Evolutionary conservation across 2,888 invertebrate species (phyloP), one percentile per base, ranked within the genome.

Genomic region (Polylopha cassiicola): DNA sequence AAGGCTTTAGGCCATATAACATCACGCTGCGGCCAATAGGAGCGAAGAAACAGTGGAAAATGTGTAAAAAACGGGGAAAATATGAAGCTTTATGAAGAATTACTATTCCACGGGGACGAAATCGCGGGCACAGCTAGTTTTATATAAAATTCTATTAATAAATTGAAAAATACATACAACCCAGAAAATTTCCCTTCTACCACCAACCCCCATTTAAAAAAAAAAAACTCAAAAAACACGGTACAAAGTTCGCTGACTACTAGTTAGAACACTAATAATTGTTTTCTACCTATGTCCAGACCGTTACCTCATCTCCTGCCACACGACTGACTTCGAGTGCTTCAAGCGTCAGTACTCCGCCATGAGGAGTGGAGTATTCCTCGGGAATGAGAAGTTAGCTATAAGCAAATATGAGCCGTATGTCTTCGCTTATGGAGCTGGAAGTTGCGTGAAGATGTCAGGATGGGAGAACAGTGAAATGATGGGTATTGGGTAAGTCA

Each of bases 301-400:
- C 7, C 61, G 56, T 10, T 60, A 55, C 55, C 50, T 73, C 22
- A 65, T 76, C 21, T 29, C 64, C 2, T 76, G 76, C 38, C 73
- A 62, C 47, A 61, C 64, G 0, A 73, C 68, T 0, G 74, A 76
- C 59, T 72, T 62, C 49, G 51, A 51, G 2, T 76, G 76, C 54
- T 75, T 75, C 60, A 64, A 64, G 50, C 59, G 58, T 0, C 76
- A 75, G 47, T 75, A 66, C 58, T 41, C 33, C 2, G 44, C 58
- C 1, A 53, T 76, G 1, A 45, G 72, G 4, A 67, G 73, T 51
- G 45, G 61, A 18, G 55, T 67, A 1, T 37, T 75, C 2, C 42
- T 66, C 2, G 74, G 73, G 8, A 69, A 62, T 41, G 11, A 48
- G 2, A 26, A 33, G 15, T 46, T 69, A 3, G 50, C 31, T 18